Conservation (phyloP, 37 sponge, comb jelly and placozoan genomes). For the Diacarnus erythraeanus region DNA sequence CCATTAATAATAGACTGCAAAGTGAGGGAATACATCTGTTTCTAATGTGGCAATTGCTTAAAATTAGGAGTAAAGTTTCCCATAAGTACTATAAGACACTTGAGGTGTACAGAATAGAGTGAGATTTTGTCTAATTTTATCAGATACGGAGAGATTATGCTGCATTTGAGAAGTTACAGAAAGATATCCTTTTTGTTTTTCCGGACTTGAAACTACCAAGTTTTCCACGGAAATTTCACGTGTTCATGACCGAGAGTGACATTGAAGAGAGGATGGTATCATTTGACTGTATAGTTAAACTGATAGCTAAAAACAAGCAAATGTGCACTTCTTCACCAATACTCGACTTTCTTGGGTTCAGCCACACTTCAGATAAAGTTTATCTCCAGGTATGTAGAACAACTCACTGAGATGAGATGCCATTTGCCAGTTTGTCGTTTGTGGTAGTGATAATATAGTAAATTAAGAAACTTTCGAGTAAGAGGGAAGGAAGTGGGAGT, state of each 20-base stretch:
- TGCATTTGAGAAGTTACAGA: conserved; percentile 73
- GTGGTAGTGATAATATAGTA: too few relatives aligned
- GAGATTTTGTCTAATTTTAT: not conserved
- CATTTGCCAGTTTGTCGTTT: too few relatives aligned
- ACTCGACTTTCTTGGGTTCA: conserved; percentile 54
- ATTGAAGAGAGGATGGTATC: conserved; percentile 66
- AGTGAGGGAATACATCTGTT: too few relatives aligned
- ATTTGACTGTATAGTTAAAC: conserved; percentile 63
- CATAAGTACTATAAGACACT: too few relatives aligned
- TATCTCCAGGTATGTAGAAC: conserved; percentile 36
- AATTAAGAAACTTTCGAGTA: too few relatives aligned
- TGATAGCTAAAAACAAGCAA: conserved; percentile 21
- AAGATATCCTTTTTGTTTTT: conserved; percentile 27
- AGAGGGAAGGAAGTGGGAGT: too few relatives aligned
- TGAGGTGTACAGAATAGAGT: too few relatives aligned
- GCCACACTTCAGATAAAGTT: conserved; percentile 38
- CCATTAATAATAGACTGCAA: not conserved
- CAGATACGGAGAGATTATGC: conserved; percentile 65
- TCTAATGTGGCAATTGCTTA: too few relatives aligned
- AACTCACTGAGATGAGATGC: too few relatives aligned
- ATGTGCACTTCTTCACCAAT: conserved; percentile 38
- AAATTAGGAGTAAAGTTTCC: too few relatives aligned
- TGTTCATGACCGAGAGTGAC: conserved; percentile 51
- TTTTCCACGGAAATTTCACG: conserved; percentile 52
- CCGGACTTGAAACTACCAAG: conserved; percentile 55